Evolutionary conservation across 2,797 vertebrate species (phyloP), one percentile per base, ranked within the genome.

Genomic region (Malurus splendens): DNA sequence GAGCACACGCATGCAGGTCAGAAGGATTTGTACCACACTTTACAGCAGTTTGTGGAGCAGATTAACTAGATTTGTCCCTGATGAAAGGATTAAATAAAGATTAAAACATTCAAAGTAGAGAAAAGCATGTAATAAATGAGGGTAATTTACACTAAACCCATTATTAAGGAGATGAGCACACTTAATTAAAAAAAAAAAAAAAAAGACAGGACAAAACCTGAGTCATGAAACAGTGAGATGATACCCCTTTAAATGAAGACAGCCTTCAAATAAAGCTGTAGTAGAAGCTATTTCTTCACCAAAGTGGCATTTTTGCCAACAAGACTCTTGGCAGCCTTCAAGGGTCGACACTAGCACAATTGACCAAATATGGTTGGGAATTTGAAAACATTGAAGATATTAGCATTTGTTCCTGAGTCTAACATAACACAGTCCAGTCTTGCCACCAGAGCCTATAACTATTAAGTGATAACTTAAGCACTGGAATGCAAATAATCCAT

Each of bases 321-420:
- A 73, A 96, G 95, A 92, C 92, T 97, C 96, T 96, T 97, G 97
- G 97, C 97, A 97, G 95, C 55, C 82, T 83, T 81, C 70, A 76
- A 82, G 92, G 91, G 92, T 83, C 87, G 22, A 91, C 91, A 91
- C 79, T 78, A 95, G 94, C 74, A 92, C 47, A 90, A 97, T 92
- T 97, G 92, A 95, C 97, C 97, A 97, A 97, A 98, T 97, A 97
- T 94, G 97, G 97, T 95, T 95, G 96, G 96, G 96, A 97, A 97
- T 97, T 97, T 94, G 93, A 96, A 96, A 96, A 96, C 96, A 94
- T 82, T 75, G 82, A 88, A 94, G 95, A 97, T 96, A 97, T 96
- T 96, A 97, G 93, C 96, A 93, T 97, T 97, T 95, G 94, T 93
- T 97, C 95, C 92, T 85, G 91, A 94, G 92, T 95, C 96, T 97